phyloP scores from a whole-genome alignment of 2,888 invertebrate genomes.

The Mythimna albipuncta region DNA sequence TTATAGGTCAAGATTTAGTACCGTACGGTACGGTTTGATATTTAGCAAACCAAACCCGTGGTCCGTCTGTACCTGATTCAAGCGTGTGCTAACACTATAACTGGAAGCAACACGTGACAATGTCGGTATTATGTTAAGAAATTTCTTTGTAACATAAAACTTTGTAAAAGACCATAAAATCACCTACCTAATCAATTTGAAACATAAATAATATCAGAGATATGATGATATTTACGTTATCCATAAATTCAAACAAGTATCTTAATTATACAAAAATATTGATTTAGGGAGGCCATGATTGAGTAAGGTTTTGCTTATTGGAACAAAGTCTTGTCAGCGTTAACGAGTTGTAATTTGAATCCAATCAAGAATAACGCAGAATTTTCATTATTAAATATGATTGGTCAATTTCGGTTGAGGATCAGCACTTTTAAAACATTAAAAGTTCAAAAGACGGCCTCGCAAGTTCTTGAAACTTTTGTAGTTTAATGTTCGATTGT shows the following conservation, averaged over 20 bases:
- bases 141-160: neutral
- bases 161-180: neutral
- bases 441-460: neutral
- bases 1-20: too few species aligned
- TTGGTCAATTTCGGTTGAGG: slow-evolving; percentile 4
- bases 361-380: slow-evolving; percentile 30
- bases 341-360: slow-evolving; percentile 39
- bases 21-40: too few species aligned
- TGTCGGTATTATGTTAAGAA: neutral
- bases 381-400: slow-evolving; percentile 6
- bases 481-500: neutral
- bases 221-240: neutral
- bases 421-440: slow-evolving; percentile 1
- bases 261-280: slow-evolving; percentile 4
- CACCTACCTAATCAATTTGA: neutral
- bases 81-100: too few species aligned
- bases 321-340: slow-evolving; percentile 21
- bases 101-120: neutral
- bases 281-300: neutral
- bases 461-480: neutral
- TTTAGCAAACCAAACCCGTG: too few species aligned
- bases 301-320: slow-evolving; percentile 12
- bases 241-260: neutral
- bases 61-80: too few species aligned
- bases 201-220: neutral